Evolutionary conservation across 2,888 invertebrate species (phyloP).

Genomic region (Brachyopa scutellaris): DNA sequence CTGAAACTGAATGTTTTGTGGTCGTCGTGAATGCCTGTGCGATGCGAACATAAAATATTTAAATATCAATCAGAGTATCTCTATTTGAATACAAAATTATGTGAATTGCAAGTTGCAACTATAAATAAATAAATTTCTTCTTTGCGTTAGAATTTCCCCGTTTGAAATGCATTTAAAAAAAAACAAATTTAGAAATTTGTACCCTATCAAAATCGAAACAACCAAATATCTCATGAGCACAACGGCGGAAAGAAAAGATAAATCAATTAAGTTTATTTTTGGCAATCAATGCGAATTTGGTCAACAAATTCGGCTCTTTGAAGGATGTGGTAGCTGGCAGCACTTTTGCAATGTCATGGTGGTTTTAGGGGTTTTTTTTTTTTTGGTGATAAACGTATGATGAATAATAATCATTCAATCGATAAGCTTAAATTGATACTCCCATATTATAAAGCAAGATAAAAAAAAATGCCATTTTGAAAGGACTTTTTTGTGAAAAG

Average conservation of each 20-base stretch:
- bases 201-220: too few species aligned
- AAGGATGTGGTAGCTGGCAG: neutral
- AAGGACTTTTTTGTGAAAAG: conserved; percentile 2
- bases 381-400: too few species aligned
- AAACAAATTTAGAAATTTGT: too few species aligned
- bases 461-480: neutral
- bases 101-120: neutral
- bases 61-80: too few species aligned
- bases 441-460: neutral
- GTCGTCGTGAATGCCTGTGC: too few species aligned
- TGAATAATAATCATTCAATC: conserved; percentile 22
- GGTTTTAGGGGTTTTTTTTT: too few species aligned
- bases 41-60: too few species aligned
- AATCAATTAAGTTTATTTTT: conserved; percentile 24
- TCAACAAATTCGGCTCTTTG: conserved; percentile 2
- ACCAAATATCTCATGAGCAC: too few species aligned
- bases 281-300: neutral
- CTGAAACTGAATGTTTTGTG: too few species aligned
- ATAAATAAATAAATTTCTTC: neutral
- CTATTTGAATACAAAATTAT: conserved; percentile 7
- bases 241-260: neutral
- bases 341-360: conserved; percentile 2
- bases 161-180: too few species aligned
- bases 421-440: neutral
- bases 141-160: conserved; percentile 9